These are phyloP conservation scores for Drosophila kanapiae DNA, from an alignment of 1,140 invertebrate genomes.

Conservation along the genomic window DNA sequence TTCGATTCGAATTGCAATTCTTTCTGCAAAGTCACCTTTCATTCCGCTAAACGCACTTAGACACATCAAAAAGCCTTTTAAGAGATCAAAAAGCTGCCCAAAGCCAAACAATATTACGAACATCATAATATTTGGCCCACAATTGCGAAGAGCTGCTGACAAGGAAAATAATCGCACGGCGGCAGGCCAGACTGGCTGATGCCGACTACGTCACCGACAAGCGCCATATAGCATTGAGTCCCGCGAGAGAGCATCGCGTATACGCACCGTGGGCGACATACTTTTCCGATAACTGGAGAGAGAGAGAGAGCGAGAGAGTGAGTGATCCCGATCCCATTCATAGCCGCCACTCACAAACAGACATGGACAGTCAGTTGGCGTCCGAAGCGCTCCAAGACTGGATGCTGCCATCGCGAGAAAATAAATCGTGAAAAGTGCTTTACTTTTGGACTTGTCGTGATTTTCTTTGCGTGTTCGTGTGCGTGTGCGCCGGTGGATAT, in stretches of 20 bases:
- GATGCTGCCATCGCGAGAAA: conserved; percentile 58
- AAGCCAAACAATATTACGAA: conserved; percentile 41
- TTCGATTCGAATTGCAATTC: not conserved
- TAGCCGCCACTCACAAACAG: conserved; percentile 12
- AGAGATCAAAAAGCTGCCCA: conserved; percentile 22
- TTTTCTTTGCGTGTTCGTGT: conserved; percentile 39
- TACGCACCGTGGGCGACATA: conserved; percentile 2
- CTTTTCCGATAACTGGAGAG: conserved; percentile 9
- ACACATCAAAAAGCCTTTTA: conserved; percentile 26
- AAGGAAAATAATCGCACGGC: conserved; percentile 39
- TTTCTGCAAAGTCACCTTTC: not conserved
- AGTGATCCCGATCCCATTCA: conserved; percentile 16
- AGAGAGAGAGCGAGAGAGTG: not conserved
- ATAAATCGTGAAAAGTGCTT: conserved; percentile 30
- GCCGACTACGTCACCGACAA: conserved; percentile 74
- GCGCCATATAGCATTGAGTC: conserved; percentile 48
- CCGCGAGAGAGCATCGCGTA: conserved; percentile 25
- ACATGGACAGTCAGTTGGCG: conserved; percentile 64
- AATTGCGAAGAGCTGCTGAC: conserved; percentile 37
- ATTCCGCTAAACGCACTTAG: conserved; percentile 5
- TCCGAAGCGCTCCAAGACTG: conserved; percentile 75
- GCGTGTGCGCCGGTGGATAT: conserved; percentile 21
- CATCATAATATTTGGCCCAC: conserved; percentile 65
- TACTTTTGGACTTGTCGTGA: conserved; percentile 48
- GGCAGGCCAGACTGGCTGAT: conserved; percentile 43